Base-by-base conservation (phyloP, 1,140 invertebrate species). In the Papilio helenus region DNA sequence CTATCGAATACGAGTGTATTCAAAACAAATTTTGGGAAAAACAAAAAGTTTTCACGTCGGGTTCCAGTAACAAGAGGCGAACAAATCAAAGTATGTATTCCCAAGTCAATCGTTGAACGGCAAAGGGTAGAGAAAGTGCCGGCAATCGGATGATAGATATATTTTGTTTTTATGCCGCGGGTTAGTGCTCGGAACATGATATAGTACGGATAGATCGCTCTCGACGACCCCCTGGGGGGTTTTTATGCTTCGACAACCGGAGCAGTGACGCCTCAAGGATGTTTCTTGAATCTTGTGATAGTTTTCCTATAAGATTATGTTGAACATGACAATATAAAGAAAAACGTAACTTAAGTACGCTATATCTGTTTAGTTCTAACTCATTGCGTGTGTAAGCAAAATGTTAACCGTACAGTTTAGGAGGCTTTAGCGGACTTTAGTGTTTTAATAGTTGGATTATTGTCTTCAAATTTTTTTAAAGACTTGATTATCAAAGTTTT, bases 191-290 rank as follows among this genome's bases (percentile, higher is more conserved):
- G 34, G 20, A 34, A 23, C 14, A 79, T 79, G 79, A 79, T 79
- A 79, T 72, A 79, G 65, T 79, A 71, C 44, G 71, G 71, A 79
- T 79, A 79, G 71, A 79, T 79, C 68, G 91, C 87, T 89, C 90
- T 89, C 92, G 90, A 94, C 93, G 93, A 92, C 87, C 92, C 87
- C 91, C 85, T 65, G 81, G 46, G 87, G 92, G 90, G 84, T 88
- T 90, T 94, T 92, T 92, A 92, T 90, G 87, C 89, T 79, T 77
- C 76, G 76, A 85, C 83, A 83, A 55, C 49, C 44, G 82, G 80
- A 87, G 82, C 85, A 85, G 85, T 80, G 74, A 82, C 72, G 76
- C 34, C 76, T 84, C 76, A 29, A 42, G 71, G 72, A 78, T 55
- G 76, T 81, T 76, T 55, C 44, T 34, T 39, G 44, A 26, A 23